Base-by-base conservation (phyloP, 2,797 vertebrate genomes). In the Coregonus sp. region DNA sequence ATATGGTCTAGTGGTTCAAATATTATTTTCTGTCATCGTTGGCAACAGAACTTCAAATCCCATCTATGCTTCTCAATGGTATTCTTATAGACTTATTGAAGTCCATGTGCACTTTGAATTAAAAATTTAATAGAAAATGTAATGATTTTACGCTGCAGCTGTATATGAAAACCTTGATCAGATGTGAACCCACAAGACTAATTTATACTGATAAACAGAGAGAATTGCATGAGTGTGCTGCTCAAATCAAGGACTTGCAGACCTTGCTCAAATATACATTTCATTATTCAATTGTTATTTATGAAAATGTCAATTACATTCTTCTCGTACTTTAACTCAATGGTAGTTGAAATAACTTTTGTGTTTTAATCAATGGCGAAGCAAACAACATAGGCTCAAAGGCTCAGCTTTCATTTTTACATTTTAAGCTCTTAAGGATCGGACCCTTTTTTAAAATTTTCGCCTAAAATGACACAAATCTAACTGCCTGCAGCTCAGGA, bases 1-100 rank as follows among this genome's bases (percentile, higher is more conserved):
- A 90, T 90, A 82, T 85, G 83, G 86, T 87, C 84, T 90, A 83
- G 77, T 85, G 84, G 70, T 81, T 87, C 74, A 83, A 84, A 88
- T 86, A 82, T 86, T 86, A 40, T 87, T 82, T 85, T 90, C 72
- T 67, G 86, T 87, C 65, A 82, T 82, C 61, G 82, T 82, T 75
- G 67, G 56, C 74, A 79, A 73, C 66, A 74, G 76, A 83, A 78
- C 63, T 68, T 20, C 20, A 63, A 70, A 61, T 63, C 75, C 76
- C 56, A 75, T 70, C 72, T 56, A 66, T 74, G 54, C 6, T 56
- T 14, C 18, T 74, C 35, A 31, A 25, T 31, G 37, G 35, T 40
- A 47, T 52, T 11, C 7, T 47, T 47, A 25, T 40, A 47, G 5
- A 75, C 84, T 59, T 4, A 63, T 35, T 20, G 72, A 37, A 18